Evolutionary conservation across 2,113 vertebrate genomes (phyloP), one percentile per base, ranked within the genome.

Genomic region (Poicephalus meyeri): DNA sequence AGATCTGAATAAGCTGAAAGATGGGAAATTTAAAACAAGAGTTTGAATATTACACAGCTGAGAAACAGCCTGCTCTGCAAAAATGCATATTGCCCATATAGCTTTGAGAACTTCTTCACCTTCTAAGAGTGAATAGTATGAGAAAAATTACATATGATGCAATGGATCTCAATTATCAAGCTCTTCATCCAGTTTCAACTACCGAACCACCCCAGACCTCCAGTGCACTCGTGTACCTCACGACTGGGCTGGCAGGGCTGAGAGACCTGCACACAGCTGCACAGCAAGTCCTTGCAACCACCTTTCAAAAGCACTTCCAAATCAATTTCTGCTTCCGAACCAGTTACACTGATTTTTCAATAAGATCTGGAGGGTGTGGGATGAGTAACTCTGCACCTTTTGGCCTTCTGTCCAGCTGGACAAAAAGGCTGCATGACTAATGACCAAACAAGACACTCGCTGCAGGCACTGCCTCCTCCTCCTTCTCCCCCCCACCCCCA

Each of bases 201-300:
- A 52, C 37, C 28, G 60, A 60, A 47, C n/a, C 13, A 52, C 46
- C 46, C 16, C 1, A 0, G 52, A 31, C n/a, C n/a, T 35, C 28
- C 33, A 41, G 28, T 0, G 4, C 20, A 11, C n/a, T 73, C 4
- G 0, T 13, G 42, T 31, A 64, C 31, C 49, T 44, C 35, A 16
- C 0, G 0, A 60, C 12, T 23, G 0, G 5, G 50, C 73, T n/a
- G 15, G 23, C 20, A 76, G n/a, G 13, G 28, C 76, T 70, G 55
- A 64, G 25, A 1, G 0, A 44, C 33, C 49, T 28, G 11, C 1
- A 0, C 3, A 28, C 11, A 65, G 71, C 19, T 1, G 6, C 12
- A 29, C 0, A 0, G n/a, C 31, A 53, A 24, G 46, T 31, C 42
- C 82, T 55, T 33, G 47, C 35, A 44, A 72, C 11, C 26, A 31